These are phyloP conservation scores for Aspidiotus destructor DNA, from an alignment of 2,888 invertebrate genomes.

Conservation along the genomic window DNA sequence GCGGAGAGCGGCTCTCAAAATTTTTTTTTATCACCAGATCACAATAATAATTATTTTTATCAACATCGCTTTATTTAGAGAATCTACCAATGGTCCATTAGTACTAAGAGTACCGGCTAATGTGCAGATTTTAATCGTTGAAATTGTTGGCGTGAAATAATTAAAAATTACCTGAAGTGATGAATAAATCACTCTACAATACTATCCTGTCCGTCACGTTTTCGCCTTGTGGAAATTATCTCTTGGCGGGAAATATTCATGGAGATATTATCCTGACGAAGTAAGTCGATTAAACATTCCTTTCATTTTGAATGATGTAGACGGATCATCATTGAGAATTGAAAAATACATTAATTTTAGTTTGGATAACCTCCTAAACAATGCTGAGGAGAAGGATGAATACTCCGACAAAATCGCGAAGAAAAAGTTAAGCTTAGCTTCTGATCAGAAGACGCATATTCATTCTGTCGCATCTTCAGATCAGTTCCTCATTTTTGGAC, in stretches of 20 bases:
- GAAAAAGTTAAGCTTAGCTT: constrained; percentile 47
- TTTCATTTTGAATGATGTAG: background rate
- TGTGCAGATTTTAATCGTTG: too few relatives aligned
- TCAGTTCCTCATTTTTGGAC: constrained; percentile 60
- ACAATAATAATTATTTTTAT: too few relatives aligned
- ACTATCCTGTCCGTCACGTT: constrained; percentile 71
- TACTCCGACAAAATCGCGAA: constrained; percentile 38
- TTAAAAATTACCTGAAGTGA: too few relatives aligned
- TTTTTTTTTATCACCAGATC: too few relatives aligned
- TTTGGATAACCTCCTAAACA: constrained; percentile 53
- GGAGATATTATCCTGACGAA: constrained; percentile 73
- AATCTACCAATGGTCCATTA: too few relatives aligned
- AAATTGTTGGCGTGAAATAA: too few relatives aligned
- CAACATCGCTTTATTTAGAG: too few relatives aligned
- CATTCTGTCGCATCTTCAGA: constrained; percentile 58
- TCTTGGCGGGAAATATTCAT: constrained; percentile 73
- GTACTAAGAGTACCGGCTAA: too few relatives aligned
- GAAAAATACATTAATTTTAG: constrained; percentile 41
- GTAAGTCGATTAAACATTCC: constrained; percentile 48
- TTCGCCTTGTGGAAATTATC: constrained; percentile 72
- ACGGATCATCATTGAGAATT: background rate
- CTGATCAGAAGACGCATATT: constrained; percentile 56
- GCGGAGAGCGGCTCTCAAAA: too few relatives aligned
- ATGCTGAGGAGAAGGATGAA: constrained; percentile 44
- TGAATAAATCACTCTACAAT: constrained; percentile 58